A percentile compares a stretch with the other conserved stretches of the same genome.
Evolutionary conservation across 2,888 invertebrate genomes (phyloP).

Genomic region (Opisthograptis luteolata): DNA sequence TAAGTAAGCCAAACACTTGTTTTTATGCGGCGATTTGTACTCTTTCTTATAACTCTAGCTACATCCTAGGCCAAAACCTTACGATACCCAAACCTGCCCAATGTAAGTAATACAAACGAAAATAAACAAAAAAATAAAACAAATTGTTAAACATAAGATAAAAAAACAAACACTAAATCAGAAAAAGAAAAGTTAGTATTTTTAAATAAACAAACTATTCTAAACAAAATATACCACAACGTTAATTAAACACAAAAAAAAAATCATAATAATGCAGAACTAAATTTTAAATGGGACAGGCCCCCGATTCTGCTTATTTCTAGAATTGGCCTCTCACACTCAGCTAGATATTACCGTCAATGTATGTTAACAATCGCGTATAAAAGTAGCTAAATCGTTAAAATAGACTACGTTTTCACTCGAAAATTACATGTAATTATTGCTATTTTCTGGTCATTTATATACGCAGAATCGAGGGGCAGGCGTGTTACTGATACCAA

Average conservation of each 20-base stretch:
- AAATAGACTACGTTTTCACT: conserved; percentile 11
- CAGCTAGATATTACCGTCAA: conserved; percentile 10
- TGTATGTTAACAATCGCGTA: conserved; percentile 16
- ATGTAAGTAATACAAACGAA: conserved; percentile 70
- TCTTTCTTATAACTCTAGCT: conserved; percentile 83
- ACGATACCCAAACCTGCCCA: conserved; percentile 84
- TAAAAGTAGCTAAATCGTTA: conserved; percentile 24
- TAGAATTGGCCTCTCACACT: conserved; percentile 18
- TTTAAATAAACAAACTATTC: conserved; percentile 72
- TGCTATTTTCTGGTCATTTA: conserved; percentile 22
- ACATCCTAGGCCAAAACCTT: conserved; percentile 84
- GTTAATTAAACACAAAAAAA: conserved; percentile 51
- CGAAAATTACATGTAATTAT: conserved; percentile 6
- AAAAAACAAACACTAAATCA: conserved; percentile 68
- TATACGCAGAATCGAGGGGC: conserved; percentile 50
- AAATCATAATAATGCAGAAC: conserved; percentile 60
- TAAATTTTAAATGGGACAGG: conserved; percentile 45
- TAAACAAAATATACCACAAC: conserved; percentile 72
- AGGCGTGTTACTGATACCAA: conserved; percentile 61
- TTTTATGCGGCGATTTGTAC: conserved; percentile 82
- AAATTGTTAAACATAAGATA: conserved; percentile 65
- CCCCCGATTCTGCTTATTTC: conserved; percentile 38
- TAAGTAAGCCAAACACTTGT: conserved; percentile 79
- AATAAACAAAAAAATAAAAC: conserved; percentile 62
- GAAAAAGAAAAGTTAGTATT: conserved; percentile 67